These are phyloP conservation scores for Platycnemis pennipes DNA, from an alignment of 2,888 invertebrate genomes.

Conservation along the genomic window DNA sequence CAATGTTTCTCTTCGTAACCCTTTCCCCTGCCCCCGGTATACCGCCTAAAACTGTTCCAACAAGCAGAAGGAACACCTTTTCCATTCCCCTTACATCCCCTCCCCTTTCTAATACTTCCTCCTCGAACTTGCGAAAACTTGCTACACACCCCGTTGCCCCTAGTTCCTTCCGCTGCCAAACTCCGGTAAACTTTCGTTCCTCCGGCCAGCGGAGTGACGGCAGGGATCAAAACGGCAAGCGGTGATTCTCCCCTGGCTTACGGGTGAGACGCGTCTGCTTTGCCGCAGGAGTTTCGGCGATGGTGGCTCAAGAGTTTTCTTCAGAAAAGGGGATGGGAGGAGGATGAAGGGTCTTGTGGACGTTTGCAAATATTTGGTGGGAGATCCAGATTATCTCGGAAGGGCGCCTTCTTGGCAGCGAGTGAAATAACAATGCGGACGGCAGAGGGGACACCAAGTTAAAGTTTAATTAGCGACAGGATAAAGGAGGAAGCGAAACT, in stretches of 20 bases:
- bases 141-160: background rate
- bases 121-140: constrained; percentile 19
- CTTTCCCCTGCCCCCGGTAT: background rate
- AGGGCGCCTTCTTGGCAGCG: background rate
- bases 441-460: background rate
- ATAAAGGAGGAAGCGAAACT: background rate
- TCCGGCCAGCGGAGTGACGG: background rate
- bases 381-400: constrained; percentile 49
- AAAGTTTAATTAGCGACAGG: background rate
- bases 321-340: background rate
- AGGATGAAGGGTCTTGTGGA: background rate
- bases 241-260: background rate
- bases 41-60: constrained; percentile 6
- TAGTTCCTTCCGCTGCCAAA: constrained; percentile 10
- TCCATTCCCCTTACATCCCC: background rate
- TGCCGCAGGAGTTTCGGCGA: background rate
- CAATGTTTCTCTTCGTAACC: background rate
- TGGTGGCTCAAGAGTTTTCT: background rate
- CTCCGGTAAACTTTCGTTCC: background rate
- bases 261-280: background rate
- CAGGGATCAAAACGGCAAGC: constrained; percentile 9
- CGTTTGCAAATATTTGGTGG: constrained; percentile 38
- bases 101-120: background rate
- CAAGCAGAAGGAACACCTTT: background rate
- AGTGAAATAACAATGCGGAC: background rate